Evolutionary conservation across 2,888 invertebrate species (phyloP).

Genomic region (Entomobrya proxima): DNA sequence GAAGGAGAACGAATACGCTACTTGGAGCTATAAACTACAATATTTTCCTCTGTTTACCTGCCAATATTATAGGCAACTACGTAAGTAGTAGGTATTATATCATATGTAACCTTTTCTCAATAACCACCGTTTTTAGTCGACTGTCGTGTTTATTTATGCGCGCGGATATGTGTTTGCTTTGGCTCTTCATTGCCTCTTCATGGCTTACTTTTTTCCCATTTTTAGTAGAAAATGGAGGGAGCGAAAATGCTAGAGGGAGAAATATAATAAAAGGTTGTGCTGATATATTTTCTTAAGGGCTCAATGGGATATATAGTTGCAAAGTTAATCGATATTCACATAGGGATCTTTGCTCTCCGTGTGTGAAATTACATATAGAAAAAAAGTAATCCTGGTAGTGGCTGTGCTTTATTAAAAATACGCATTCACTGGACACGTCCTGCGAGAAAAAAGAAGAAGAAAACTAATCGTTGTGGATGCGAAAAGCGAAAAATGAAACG

Average conservation of each 20-base stretch:
- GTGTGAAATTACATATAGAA: not conserved
- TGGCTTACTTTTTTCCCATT: not conserved
- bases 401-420: conserved; percentile 6
- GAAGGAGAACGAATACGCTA: no score
- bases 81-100: no score
- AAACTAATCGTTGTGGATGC: not conserved
- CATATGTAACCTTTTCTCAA: not conserved
- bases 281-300: not conserved
- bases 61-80: no score
- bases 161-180: not conserved
- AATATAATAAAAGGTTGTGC: conserved; percentile 18
- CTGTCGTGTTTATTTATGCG: conserved; percentile 45
- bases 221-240: not conserved
- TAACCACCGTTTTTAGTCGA: not conserved
- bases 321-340: not conserved
- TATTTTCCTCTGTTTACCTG: not conserved
- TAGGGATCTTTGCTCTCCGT: no score
- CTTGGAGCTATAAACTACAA: not conserved
- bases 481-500: not conserved
- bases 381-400: conserved; percentile 22
- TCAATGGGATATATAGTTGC: not conserved
- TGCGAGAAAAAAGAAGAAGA: not conserved
- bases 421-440: not conserved
- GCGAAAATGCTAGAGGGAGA: not conserved
- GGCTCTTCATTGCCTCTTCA: not conserved